phyloP scores from a whole-genome alignment of 2,888 invertebrate species.

The Sinhomidia bicolor region DNA sequence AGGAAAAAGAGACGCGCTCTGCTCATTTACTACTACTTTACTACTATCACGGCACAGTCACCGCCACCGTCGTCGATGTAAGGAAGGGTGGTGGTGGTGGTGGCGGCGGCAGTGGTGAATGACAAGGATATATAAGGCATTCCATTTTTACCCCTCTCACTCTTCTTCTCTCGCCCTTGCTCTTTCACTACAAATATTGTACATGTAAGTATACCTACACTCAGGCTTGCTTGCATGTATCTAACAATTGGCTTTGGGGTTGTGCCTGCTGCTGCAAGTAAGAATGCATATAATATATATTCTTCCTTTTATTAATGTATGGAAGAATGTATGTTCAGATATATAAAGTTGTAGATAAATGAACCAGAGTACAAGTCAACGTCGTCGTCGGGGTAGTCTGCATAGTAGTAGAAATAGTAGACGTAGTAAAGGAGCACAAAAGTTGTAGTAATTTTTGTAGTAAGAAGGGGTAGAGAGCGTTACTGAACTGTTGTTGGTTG shows the following conservation, averaged over 20 bases:
- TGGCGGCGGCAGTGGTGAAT: slow-evolving; percentile 29
- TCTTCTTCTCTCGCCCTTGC: slow-evolving; percentile 41
- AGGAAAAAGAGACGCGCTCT: slow-evolving; percentile 57
- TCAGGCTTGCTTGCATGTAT: background rate
- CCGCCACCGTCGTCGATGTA: too few relatives aligned
- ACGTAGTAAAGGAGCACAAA: slow-evolving; percentile 57
- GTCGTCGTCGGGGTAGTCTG: slow-evolving; percentile 59
- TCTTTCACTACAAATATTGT: background rate
- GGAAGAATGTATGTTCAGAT: slow-evolving; percentile 15
- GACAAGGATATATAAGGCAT: slow-evolving; percentile 48
- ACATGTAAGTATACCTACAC: background rate
- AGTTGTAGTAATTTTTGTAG: slow-evolving; percentile 68
- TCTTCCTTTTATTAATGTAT: background rate
- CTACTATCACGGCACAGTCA: slow-evolving; percentile 15
- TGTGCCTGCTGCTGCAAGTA: slow-evolving; percentile 1
- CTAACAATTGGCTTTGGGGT: slow-evolving; percentile 1
- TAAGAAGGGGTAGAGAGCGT: slow-evolving; percentile 50
- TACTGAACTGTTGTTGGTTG: slow-evolving; percentile 51
- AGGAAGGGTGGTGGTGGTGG: background rate
- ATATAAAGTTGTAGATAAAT: background rate
- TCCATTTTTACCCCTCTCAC: slow-evolving; percentile 53
- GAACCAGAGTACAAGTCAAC: slow-evolving; percentile 45
- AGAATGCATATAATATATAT: background rate
- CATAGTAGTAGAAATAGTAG: slow-evolving; percentile 55
- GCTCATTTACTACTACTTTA: slow-evolving; percentile 26